phyloP scores from a whole-genome alignment of 2,113 vertebrate genomes.

The Lophura nycthemera region DNA sequence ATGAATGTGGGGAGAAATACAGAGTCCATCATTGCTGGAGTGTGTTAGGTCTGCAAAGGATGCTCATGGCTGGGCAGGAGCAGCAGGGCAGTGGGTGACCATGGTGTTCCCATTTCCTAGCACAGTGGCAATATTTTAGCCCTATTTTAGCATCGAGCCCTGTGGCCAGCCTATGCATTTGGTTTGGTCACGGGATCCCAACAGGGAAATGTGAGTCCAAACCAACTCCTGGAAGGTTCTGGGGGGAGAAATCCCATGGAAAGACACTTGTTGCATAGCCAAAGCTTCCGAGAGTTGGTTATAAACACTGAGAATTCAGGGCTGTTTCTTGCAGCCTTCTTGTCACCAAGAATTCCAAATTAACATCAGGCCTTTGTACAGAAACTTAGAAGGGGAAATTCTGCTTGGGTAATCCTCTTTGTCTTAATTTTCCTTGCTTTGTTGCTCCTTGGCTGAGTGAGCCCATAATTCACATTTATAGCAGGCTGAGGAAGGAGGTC shows the following conservation, averaged over 20 bases:
- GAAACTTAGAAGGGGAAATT: conserved; percentile 59
- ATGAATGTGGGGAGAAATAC: background rate
- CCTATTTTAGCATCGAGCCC: background rate
- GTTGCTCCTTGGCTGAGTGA: background rate
- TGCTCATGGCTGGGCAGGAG: background rate
- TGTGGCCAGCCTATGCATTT: background rate
- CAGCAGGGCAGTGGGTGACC: background rate
- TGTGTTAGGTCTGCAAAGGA: background rate
- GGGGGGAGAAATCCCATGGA: background rate
- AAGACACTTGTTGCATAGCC: background rate
- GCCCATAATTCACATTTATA: conserved; percentile 10
- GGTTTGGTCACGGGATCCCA: rapidly evolving
- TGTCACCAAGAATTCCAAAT: conserved; percentile 47
- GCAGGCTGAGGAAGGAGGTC: conserved; percentile 27
- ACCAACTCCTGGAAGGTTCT: background rate
- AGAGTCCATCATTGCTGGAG: background rate
- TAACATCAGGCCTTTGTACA: conserved; percentile 48
- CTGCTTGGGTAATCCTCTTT: conserved; percentile 58
- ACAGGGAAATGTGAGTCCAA: background rate
- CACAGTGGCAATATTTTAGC: background rate
- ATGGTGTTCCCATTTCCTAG: background rate
- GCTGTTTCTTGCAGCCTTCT: conserved; percentile 17
- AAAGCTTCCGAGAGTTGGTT: background rate
- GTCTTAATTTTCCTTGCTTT: conserved; percentile 70
- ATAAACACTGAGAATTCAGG: background rate